Conservation (phyloP, 2,113 vertebrate genomes). For the Malaclemys terrapin region DNA sequence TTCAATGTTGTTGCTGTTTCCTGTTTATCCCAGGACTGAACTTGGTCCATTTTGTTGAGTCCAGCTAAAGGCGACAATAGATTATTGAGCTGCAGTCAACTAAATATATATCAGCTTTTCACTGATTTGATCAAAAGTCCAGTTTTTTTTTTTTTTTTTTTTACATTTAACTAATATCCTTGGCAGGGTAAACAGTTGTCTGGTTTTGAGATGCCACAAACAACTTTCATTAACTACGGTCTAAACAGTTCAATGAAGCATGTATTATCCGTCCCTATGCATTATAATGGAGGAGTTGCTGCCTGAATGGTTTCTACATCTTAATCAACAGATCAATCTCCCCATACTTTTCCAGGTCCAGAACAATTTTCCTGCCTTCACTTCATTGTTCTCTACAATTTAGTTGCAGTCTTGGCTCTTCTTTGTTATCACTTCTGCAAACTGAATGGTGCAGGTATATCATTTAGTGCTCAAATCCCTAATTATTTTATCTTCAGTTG, state of each 20-base stretch:
- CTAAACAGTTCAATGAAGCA: slow-evolving; percentile 5
- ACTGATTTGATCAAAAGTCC: not conserved
- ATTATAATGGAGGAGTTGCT: slow-evolving; percentile 45
- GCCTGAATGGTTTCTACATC: slow-evolving; percentile 25
- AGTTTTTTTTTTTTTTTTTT: not conserved
- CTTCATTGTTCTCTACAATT: not conserved
- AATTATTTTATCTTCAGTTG: not conserved
- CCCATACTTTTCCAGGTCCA: not conserved
- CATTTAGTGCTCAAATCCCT: not conserved
- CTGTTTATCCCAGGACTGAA: not conserved
- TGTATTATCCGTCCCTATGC: not conserved
- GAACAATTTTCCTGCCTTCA: slow-evolving; percentile 1
- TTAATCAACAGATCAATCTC: slow-evolving; percentile 59
- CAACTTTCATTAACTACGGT: not conserved
- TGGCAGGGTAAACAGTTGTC: slow-evolving; percentile 11
- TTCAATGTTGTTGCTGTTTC: not conserved
- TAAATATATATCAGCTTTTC: not conserved
- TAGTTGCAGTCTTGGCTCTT: not conserved
- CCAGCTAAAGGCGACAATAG: not conserved
- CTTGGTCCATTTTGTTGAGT: not conserved
- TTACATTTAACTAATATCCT: slow-evolving; percentile 6
- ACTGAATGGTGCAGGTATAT: not conserved
- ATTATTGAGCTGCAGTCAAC: not conserved
- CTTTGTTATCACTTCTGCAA: not conserved
- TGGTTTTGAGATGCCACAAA: slow-evolving; percentile 23